These are phyloP conservation scores for Drosophila fungiperda DNA, from an alignment of 2,888 invertebrate genomes.

Conservation along the genomic window DNA sequence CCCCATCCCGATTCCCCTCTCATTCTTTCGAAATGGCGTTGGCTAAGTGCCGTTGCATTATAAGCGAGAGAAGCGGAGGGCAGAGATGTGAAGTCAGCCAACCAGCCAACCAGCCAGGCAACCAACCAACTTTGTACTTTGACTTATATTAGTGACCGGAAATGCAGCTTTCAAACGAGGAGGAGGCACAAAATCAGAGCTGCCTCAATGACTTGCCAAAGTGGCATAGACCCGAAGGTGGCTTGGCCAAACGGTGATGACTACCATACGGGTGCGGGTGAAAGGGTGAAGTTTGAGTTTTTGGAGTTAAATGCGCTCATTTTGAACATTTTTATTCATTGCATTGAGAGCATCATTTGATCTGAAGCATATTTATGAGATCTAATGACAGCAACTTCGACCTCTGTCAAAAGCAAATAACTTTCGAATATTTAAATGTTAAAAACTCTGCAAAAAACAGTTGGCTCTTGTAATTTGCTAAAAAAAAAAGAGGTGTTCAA, in stretches of 20 bases:
- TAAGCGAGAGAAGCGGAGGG: conserved; percentile 34
- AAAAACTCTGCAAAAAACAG: conserved; percentile 30
- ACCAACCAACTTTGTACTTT: conserved; percentile 76
- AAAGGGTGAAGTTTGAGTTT: background rate
- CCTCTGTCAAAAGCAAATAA: conserved; percentile 47
- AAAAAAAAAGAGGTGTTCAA: background rate
- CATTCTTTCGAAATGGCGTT: conserved; percentile 66
- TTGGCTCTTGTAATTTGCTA: conserved; percentile 34
- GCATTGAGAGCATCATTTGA: conserved; percentile 67
- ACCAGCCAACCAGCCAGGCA: conserved; percentile 48
- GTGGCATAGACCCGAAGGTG: conserved; percentile 20
- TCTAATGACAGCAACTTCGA: conserved; percentile 20
- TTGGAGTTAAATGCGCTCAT: conserved; percentile 64
- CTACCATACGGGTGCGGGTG: background rate
- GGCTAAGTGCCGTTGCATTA: conserved; percentile 75
- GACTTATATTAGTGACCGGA: conserved; percentile 81
- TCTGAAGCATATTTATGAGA: conserved; percentile 66
- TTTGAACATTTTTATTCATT: conserved; percentile 70
- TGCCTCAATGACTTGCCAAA: conserved; percentile 71
- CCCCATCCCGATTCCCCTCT: background rate
- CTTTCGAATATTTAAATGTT: conserved; percentile 47
- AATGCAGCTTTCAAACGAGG: conserved; percentile 68
- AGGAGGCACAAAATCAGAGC: conserved; percentile 49
- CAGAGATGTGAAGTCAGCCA: conserved; percentile 51
- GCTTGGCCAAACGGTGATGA: background rate